phyloP scores from a whole-genome alignment of 2,888 invertebrate genomes.

The Mellilla xanthometata region DNA sequence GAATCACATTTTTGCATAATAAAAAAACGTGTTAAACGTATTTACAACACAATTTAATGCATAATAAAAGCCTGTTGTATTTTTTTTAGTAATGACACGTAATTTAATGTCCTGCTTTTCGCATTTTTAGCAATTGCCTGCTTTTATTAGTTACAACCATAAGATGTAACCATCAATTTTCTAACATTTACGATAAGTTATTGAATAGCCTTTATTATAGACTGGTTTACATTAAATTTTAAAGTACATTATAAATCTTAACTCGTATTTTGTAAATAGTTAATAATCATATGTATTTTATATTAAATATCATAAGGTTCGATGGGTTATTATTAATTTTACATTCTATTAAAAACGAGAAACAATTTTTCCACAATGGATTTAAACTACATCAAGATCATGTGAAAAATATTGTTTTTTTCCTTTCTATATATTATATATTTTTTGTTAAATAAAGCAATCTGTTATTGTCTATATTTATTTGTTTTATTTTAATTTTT shows the following conservation, averaged over 20 bases:
- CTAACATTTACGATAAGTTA: conserved; percentile 77
- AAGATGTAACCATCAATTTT: conserved; percentile 49
- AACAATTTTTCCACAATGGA: conserved; percentile 69
- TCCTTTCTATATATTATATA: conserved; percentile 79
- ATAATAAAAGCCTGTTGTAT: conserved; percentile 62
- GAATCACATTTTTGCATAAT: conserved; percentile 64
- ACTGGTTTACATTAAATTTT: conserved; percentile 80
- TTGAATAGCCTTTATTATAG: conserved; percentile 80
- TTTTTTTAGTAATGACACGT: conserved; percentile 17
- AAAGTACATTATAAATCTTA: conserved; percentile 71
- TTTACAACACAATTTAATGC: conserved; percentile 43
- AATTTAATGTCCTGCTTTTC: conserved; percentile 19
- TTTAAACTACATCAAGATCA: conserved; percentile 52
- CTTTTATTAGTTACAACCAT: conserved; percentile 41
- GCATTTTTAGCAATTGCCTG: conserved; percentile 67
- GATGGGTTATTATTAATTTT: conserved; percentile 79
- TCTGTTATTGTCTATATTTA: conserved; percentile 79
- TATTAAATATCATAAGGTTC: conserved; percentile 80
- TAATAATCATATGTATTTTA: conserved; percentile 82
- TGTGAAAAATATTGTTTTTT: conserved; percentile 75
- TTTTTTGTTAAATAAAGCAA: conserved; percentile 83
- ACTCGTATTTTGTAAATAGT: conserved; percentile 82
- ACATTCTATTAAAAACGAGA: conserved; percentile 40
- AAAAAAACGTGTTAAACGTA: conserved; percentile 32
- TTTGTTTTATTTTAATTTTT: conserved; percentile 70